Evolutionary conservation across 2,113 vertebrate species (phyloP).

Genomic region (Ochotona curzoniae): DNA sequence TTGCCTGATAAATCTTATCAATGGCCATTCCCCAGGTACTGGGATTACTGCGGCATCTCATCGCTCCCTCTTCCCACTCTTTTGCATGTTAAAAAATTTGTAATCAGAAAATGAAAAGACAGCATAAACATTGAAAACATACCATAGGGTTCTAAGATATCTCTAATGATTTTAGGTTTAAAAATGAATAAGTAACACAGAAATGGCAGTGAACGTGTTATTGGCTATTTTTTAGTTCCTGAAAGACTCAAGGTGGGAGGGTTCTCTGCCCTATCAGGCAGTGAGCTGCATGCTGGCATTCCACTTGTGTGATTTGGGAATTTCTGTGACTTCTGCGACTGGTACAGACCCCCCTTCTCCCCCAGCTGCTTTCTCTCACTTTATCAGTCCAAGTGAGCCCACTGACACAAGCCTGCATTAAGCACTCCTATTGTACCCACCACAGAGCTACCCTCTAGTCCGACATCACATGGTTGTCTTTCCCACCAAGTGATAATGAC

Average conservation of each 20-base stretch:
- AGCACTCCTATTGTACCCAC: not conserved
- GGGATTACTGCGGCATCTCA: not conserved
- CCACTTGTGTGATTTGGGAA: not conserved
- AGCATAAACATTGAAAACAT: slow-evolving; percentile 16
- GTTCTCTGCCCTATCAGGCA: not conserved
- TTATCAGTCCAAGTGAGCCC: not conserved
- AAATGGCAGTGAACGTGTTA: not conserved
- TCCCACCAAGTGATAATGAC: not conserved
- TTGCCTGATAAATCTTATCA: not conserved
- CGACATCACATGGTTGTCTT: not conserved
- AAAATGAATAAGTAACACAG: slow-evolving; percentile 36
- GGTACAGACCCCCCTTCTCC: not conserved
- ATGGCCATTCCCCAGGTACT: not conserved
- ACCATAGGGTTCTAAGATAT: not conserved
- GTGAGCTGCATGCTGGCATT: slow-evolving; percentile 49
- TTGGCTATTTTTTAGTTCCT: slow-evolving; percentile 33
- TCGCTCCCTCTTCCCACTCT: not conserved
- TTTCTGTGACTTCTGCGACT: slow-evolving; percentile 19
- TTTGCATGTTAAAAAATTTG: not conserved
- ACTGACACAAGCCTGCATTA: not conserved
- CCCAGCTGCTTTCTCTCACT: not conserved
- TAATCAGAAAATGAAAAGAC: not conserved
- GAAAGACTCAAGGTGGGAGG: slow-evolving; percentile 8
- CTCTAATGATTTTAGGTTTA: slow-evolving; percentile 23
- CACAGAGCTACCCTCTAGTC: not conserved